Percentiles rank a stretch among this genome's conserved stretches.
Evolutionary conservation across 1,140 invertebrate genomes (phyloP).

Genomic region (Drosophila ercepeae): DNA sequence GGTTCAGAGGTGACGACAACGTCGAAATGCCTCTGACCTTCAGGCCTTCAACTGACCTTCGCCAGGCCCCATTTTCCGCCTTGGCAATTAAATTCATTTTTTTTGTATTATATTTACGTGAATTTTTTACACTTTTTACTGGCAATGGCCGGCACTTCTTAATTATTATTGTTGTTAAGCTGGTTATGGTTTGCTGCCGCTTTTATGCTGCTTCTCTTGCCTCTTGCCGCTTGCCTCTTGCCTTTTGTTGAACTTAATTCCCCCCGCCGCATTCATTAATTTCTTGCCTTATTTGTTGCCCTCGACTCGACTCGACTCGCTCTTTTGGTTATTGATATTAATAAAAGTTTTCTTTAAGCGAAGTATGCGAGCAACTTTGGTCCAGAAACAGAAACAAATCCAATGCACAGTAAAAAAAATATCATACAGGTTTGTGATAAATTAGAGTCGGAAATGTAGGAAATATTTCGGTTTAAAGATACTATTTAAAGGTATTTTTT

Average conservation of each 20-base stretch:
- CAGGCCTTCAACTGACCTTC: slow-evolving; percentile 64
- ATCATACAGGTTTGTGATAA: background rate
- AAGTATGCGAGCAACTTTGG: slow-evolving; percentile 4
- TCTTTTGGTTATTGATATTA: slow-evolving; percentile 45
- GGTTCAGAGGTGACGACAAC: slow-evolving; percentile 78
- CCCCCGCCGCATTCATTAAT: slow-evolving; percentile 37
- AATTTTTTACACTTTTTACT: slow-evolving; percentile 33
- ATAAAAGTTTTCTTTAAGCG: slow-evolving; percentile 38
- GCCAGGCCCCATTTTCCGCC: slow-evolving; percentile 22
- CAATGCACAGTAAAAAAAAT: background rate
- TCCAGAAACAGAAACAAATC: slow-evolving; percentile 24
- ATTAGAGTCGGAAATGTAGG: background rate
- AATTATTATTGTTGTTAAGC: slow-evolving; percentile 45
- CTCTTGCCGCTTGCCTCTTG: too few relatives aligned
- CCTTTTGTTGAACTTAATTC: slow-evolving; percentile 20
- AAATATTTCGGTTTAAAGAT: too few relatives aligned
- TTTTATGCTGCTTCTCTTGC: background rate
- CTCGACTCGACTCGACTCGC: slow-evolving; percentile 39
- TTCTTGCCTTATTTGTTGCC: slow-evolving; percentile 48
- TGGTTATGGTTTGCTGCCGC: slow-evolving; percentile 38
- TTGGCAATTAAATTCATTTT: slow-evolving; percentile 40
- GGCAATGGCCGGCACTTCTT: slow-evolving; percentile 34
- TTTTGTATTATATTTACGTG: slow-evolving; percentile 11
- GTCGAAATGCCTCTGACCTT: slow-evolving; percentile 73
- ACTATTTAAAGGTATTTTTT: too few relatives aligned